Conservation (phyloP, 2,797 vertebrate species). For the Enteromius thamalakanensis region DNA sequence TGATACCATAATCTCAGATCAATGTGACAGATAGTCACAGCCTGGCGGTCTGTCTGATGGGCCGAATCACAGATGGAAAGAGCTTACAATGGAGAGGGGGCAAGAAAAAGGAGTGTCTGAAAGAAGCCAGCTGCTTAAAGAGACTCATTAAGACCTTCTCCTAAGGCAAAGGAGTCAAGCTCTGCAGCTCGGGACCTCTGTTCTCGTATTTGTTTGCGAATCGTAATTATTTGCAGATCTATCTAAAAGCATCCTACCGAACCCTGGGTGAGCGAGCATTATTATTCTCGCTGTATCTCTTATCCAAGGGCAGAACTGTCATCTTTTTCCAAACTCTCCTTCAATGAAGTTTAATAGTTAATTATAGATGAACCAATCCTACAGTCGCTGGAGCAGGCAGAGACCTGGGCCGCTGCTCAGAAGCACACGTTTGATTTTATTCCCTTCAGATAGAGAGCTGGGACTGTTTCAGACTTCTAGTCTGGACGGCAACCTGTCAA, state of each 20-base stretch:
- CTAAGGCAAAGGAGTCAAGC: slow-evolving; percentile 9
- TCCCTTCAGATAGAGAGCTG: slow-evolving; percentile 39
- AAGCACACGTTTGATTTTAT: slow-evolving; percentile 52
- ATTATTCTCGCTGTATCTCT: slow-evolving; percentile 46
- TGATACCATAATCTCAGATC: slow-evolving; percentile 58
- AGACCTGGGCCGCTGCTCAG: slow-evolving; percentile 40
- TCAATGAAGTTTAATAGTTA: slow-evolving; percentile 62
- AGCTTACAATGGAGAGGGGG: slow-evolving; percentile 2
- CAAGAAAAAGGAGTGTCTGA: slow-evolving; percentile 21
- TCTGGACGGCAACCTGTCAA: slow-evolving; percentile 30
- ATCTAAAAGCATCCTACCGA: slow-evolving; percentile 19
- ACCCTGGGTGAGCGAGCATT: slow-evolving; percentile 51
- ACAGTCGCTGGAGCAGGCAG: slow-evolving; percentile 43
- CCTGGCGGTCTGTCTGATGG: slow-evolving; percentile 31
- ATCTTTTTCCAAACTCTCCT: slow-evolving; percentile 41
- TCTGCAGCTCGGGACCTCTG: neutral
- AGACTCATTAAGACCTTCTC: slow-evolving; percentile 53
- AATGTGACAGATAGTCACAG: slow-evolving; percentile 50
- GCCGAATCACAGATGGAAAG: slow-evolving; percentile 16
- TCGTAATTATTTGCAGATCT: slow-evolving; percentile 64
- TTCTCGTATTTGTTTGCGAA: slow-evolving; percentile 57
- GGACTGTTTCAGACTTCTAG: slow-evolving; percentile 40
- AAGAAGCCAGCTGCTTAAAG: slow-evolving; percentile 35
- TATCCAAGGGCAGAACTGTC: slow-evolving; percentile 59
- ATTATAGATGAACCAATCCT: slow-evolving; percentile 64